Percentiles rank a stretch among this genome's conserved stretches.
Conservation (phyloP, 1,140 invertebrate genomes). For the Heliconius himera region DNA sequence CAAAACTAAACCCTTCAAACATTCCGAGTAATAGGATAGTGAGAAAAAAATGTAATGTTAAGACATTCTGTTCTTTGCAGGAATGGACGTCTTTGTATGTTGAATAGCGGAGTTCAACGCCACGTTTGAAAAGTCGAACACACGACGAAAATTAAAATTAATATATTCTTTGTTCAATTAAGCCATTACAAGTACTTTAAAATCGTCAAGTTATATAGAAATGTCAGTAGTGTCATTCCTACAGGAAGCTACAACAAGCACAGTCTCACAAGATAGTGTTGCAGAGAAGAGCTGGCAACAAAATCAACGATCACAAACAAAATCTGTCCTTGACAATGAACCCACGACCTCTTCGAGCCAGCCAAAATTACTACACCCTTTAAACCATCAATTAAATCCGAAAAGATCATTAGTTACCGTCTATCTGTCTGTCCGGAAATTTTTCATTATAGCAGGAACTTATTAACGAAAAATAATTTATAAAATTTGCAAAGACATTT, state of each 20-base stretch:
- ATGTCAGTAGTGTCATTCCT: too few relatives aligned
- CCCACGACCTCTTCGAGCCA: neutral
- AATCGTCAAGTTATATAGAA: too few relatives aligned
- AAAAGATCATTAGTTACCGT: slow-evolving; percentile 48
- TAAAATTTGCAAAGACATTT: neutral
- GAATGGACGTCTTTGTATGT: neutral
- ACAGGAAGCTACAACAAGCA: too few relatives aligned
- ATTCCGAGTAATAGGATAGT: too few relatives aligned
- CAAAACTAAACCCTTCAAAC: too few relatives aligned
- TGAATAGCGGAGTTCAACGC: neutral
- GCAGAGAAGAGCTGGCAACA: neutral
- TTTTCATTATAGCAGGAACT: slow-evolving; percentile 35
- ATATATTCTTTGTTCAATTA: too few relatives aligned
- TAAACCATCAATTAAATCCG: slow-evolving; percentile 49
- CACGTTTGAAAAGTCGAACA: too few relatives aligned
- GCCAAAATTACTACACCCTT: slow-evolving; percentile 16
- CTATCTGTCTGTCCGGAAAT: slow-evolving; percentile 41
- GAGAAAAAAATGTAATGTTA: neutral
- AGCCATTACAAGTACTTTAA: too few relatives aligned
- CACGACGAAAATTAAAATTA: neutral
- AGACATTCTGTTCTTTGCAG: neutral
- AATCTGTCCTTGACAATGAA: neutral
- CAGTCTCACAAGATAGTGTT: too few relatives aligned
- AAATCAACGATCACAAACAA: neutral
- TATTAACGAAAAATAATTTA: slow-evolving; percentile 5